These are phyloP conservation scores for Ypsolopha sequella DNA, from an alignment of 2,888 invertebrate genomes.

Conservation along the genomic window DNA sequence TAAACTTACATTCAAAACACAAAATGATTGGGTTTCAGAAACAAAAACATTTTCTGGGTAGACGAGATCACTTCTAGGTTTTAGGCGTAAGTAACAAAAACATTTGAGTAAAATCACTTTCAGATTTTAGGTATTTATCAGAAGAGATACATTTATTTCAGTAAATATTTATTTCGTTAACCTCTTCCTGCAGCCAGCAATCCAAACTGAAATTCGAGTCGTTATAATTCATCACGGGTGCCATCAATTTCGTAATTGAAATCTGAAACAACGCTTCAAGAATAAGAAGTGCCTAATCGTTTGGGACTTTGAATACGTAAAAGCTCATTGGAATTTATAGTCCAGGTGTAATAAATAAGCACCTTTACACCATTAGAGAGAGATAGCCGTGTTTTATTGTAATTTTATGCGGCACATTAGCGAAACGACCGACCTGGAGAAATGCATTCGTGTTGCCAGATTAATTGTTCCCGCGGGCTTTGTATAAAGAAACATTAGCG, in stretches of 20 bases:
- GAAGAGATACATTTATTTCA: no score
- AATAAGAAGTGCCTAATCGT: not conserved
- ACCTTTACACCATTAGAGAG: slow-evolving; percentile 30
- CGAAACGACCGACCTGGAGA: slow-evolving; percentile 5
- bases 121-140: no score
- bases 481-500: not conserved
- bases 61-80: no score
- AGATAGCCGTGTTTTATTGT: slow-evolving; percentile 52
- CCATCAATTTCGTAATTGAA: not conserved
- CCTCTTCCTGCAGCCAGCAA: no score
- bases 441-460: slow-evolving; percentile 7
- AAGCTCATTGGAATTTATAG: slow-evolving; percentile 15
- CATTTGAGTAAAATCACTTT: no score
- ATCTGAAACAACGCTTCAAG: not conserved
- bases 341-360: slow-evolving; percentile 40
- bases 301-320: not conserved
- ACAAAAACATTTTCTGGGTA: no score
- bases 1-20: no score
- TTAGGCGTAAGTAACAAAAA: no score
- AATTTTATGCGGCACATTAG: slow-evolving; percentile 50
- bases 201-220: no score
- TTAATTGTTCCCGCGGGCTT: slow-evolving; percentile 1
- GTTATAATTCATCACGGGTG: no score
- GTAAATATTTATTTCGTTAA: no score
- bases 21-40: no score